Base-by-base conservation (phyloP, 2,888 invertebrate genomes). In the Meganola albula region DNA sequence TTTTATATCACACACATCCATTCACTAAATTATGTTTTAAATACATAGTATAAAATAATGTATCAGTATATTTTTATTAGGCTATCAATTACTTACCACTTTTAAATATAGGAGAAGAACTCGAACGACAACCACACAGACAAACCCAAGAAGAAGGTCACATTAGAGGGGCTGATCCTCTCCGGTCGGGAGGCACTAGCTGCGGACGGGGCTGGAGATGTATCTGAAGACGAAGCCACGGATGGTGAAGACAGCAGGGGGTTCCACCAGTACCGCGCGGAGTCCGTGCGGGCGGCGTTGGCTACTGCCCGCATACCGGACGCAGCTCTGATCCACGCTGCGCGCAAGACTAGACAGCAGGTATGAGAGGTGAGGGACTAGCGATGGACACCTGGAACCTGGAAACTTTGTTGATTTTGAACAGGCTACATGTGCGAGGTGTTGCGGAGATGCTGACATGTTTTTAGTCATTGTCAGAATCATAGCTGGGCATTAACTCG, bases 301-400 rank as follows among this genome's bases (percentile, higher is more conserved):
- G 72, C 77, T 26, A 93, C 93, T 32, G 76, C 76, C 77, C 93
- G 98, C 51, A 98, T 98, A 65, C 98, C 99, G 6, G 98, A 99
- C 87, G 98, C 99, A 6, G 96, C 96, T 31, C 94, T 97, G 89
- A 99, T 99, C 72, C 98, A 98, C 85, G 97, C 97, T 49, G 98
- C 98, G 7, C 90, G 98, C 63, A 99, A 99, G 82, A 91, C 94
- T 43, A 88, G 99, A 59, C 98, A 98, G 84, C 90, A 95, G 87
- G 97, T 97, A 44, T 84, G 84, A 84, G 84, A 85, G 84, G 84
- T 85, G 88, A 98, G 71, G 96, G 97, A 84, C 89, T 92, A 60
- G 69, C 58, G 66, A 60, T 58, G 62, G 68, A 63, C 58, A 63
- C 54, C 48, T 20, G 20, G 8, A 20, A 5, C 20, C 34, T 34